Base-by-base conservation (phyloP, 2,113 vertebrate species). In the Bos javanicus region DNA sequence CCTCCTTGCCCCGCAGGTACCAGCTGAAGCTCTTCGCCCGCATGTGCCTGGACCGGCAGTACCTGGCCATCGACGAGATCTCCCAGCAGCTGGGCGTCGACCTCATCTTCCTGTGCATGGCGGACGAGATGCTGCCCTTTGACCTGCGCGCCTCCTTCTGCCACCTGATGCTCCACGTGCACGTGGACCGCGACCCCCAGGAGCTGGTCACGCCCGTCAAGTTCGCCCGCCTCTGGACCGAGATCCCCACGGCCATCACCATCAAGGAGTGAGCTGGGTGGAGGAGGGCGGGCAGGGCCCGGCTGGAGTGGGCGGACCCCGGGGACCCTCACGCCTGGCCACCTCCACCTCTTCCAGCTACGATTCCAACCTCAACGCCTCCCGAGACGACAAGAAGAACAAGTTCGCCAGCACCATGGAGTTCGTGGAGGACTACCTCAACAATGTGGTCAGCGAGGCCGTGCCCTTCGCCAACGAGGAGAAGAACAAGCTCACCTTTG, bases 31-130 rank as follows among this genome's bases (percentile, higher is more conserved):
- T 99, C 54, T 99, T 99, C 96, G 99, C 99, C 81, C 99, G 99
- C 62, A 99, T 99, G 99, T 99, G 99, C 98, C 98, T 99, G 98
- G 99, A 99, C 98, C 99, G 99, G 48, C 99, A 99, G 98, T 99
- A 99, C 96, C 97, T 99, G 98, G 99, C 99, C 96, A 99, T 99
- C 9, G 99, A 99, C 10, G 99, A 99, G 98, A 99, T 99, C 98
- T 99, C 99, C 90, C 99, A 99, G 98, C 99, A 99, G 98, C 98
- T 99, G 98, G 99, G 99, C 0, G 99, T 99, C 87, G 99, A 99
- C 95, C 99, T 99, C 78, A 99, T 99, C 98, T 99, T 99, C 98
- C 99, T 99, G 92, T 99, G 99, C 98, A 99, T 99, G 99, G 99
- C 99, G 25, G 99, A 99, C 1, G 99, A 99, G 98, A 99, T 99